phyloP scores from a whole-genome alignment of 2,113 vertebrate species.

The Varanus komodoensis region DNA sequence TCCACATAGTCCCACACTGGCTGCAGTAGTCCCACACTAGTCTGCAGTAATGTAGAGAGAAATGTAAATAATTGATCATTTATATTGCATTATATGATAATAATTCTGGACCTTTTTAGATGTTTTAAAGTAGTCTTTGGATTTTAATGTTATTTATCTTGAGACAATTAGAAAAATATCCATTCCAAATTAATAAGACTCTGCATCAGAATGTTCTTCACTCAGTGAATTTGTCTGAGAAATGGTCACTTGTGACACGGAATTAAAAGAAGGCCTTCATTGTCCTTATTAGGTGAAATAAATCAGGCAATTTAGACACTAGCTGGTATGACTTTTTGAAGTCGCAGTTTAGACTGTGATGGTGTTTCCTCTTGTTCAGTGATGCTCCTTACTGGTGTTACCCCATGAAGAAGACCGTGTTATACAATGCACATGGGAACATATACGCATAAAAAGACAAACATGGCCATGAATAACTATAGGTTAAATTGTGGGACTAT shows the following conservation, averaged over 20 bases:
- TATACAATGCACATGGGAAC: too few relatives aligned
- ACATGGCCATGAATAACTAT: not conserved
- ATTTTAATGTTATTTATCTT: not conserved
- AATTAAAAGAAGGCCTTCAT: not conserved
- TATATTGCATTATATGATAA: not conserved
- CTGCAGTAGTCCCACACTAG: too few relatives aligned
- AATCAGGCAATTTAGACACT: not conserved
- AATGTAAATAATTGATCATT: not conserved
- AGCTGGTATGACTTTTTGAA: not conserved
- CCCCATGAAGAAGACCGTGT: not conserved
- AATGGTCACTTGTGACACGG: not conserved
- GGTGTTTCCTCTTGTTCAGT: not conserved
- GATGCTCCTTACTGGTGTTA: not conserved
- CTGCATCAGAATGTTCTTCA: not conserved
- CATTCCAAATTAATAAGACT: not conserved
- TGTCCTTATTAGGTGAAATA: not conserved
- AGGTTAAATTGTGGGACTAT: not conserved
- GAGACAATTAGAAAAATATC: not conserved
- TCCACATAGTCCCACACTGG: not conserved
- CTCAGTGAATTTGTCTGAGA: not conserved
- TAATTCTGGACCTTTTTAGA: not conserved
- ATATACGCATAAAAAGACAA: not conserved
- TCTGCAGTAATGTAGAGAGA: not conserved
- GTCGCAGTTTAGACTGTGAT: not conserved
- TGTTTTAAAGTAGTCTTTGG: not conserved